Evolutionary conservation across 2,888 invertebrate genomes (phyloP).

Genomic region (Papilio gigon): DNA sequence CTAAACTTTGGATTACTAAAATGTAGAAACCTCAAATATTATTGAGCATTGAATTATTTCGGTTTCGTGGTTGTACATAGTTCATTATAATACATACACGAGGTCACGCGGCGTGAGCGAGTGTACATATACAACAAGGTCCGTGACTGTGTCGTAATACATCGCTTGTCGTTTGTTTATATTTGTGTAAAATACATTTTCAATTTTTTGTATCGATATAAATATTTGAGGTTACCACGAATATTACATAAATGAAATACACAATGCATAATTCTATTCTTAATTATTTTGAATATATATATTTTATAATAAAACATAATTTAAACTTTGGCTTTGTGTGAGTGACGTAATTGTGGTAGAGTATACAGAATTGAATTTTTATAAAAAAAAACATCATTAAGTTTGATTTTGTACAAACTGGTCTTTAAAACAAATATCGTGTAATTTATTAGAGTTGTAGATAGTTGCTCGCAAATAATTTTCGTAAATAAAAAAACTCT

Average conservation of each 20-base stretch:
- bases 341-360: slow-evolving; percentile 15
- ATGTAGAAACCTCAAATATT: slow-evolving; percentile 48
- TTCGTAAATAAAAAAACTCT: background rate
- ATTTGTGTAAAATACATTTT: background rate
- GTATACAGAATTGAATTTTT: slow-evolving; percentile 10
- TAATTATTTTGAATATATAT: slow-evolving; percentile 24
- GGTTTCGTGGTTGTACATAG: slow-evolving; percentile 37
- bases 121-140: slow-evolving; percentile 38
- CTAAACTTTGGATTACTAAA: slow-evolving; percentile 41
- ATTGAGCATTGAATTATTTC: slow-evolving; percentile 47
- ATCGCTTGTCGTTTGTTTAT: too few species aligned
- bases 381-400: background rate
- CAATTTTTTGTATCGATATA: too few species aligned
- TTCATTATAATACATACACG: slow-evolving; percentile 12
- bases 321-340: background rate
- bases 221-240: slow-evolving; percentile 46
- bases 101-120: slow-evolving; percentile 31
- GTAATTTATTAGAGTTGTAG: too few species aligned
- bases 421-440: too few species aligned
- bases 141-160: background rate
- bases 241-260: slow-evolving; percentile 18
- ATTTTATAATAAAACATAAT: slow-evolving; percentile 18
- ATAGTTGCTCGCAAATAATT: too few species aligned
- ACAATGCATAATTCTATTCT: slow-evolving; percentile 7
- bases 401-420: too few species aligned